Evolutionary conservation across 1,140 invertebrate species (phyloP).

Genomic region (Dufourea novaeangliae): DNA sequence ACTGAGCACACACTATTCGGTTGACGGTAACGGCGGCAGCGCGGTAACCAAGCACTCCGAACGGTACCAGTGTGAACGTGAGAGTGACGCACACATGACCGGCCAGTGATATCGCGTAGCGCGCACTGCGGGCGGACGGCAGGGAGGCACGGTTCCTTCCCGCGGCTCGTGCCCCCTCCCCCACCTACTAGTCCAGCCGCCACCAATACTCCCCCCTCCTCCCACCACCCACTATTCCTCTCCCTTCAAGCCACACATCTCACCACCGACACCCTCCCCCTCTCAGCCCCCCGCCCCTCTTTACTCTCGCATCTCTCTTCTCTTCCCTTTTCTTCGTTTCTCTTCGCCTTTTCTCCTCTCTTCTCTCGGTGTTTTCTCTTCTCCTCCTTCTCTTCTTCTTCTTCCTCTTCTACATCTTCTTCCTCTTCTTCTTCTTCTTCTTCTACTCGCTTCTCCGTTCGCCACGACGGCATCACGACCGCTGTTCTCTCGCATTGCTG

Average conservation of each 20-base stretch:
- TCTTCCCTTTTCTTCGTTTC: background rate
- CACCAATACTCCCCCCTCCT: constrained; percentile 5
- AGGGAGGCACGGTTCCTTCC: constrained; percentile 67
- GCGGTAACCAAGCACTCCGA: constrained; percentile 60
- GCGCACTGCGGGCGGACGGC: constrained; percentile 77
- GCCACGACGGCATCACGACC: background rate
- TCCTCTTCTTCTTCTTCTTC: background rate
- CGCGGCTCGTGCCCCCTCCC: constrained; percentile 54
- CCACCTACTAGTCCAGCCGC: constrained; percentile 5
- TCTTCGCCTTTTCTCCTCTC: background rate
- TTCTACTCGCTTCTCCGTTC: background rate
- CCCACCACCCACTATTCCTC: constrained; percentile 1
- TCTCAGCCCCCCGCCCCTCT: constrained; percentile 11
- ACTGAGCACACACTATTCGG: constrained; percentile 48
- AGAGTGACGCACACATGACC: constrained; percentile 77
- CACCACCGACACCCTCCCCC: constrained; percentile 14
- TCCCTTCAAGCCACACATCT: constrained; percentile 26
- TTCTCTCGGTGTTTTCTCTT: background rate
- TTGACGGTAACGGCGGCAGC: constrained; percentile 51
- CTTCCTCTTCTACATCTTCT: background rate
- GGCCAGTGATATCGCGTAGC: constrained; percentile 79
- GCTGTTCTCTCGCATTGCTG: constrained; percentile 19
- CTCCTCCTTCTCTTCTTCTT: background rate
- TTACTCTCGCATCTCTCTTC: constrained; percentile 10
- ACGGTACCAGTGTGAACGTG: constrained; percentile 67